These are phyloP conservation scores for Eristalis pertinax DNA, from an alignment of 2,888 invertebrate species.

Conservation along the genomic window DNA sequence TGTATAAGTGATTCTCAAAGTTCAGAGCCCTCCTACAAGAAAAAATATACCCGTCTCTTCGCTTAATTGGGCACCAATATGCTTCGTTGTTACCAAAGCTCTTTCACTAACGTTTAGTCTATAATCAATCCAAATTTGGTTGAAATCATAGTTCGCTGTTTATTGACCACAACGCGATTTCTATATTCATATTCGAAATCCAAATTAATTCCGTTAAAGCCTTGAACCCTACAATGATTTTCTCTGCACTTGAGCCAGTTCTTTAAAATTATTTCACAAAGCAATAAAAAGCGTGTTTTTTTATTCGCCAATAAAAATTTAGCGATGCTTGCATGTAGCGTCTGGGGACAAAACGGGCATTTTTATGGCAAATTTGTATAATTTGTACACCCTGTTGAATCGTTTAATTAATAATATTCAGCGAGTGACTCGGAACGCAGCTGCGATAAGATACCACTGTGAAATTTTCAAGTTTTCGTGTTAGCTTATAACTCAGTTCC, in stretches of 20 bases:
- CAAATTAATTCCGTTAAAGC: not conserved
- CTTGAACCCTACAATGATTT: not conserved
- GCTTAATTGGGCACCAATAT: no score
- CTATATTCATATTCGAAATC: not conserved
- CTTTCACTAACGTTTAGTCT: no score
- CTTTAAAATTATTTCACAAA: not conserved
- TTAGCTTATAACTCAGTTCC: not conserved
- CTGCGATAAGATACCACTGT: not conserved
- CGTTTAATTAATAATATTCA: not conserved
- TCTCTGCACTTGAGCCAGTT: not conserved
- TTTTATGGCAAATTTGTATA: not conserved
- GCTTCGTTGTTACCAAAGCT: no score
- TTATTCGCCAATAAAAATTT: not conserved
- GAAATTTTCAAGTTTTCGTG: not conserved
- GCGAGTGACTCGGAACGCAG: not conserved
- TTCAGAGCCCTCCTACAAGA: no score
- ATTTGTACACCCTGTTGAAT: not conserved
- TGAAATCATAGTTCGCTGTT: no score
- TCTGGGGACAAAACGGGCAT: not conserved
- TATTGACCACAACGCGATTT: not conserved
- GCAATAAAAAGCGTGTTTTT: not conserved
- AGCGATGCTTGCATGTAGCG: not conserved
- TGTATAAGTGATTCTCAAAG: no score
- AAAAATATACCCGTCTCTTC: no score
- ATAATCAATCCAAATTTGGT: no score